These are phyloP conservation scores for Diorhabda carinulata DNA, from an alignment of 1,140 invertebrate genomes.

Conservation along the genomic window DNA sequence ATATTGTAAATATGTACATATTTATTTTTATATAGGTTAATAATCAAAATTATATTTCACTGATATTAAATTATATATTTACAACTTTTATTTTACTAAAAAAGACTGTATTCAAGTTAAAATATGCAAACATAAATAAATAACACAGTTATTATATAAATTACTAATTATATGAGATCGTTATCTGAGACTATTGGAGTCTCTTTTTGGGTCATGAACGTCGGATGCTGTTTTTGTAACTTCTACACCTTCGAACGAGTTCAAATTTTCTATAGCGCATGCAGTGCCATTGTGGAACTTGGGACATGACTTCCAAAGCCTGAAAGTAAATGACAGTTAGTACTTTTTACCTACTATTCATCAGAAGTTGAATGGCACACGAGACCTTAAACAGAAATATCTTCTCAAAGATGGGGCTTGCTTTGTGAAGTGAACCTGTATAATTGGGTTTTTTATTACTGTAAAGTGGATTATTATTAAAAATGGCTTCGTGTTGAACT, in stretches of 20 bases:
- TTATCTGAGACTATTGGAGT: background rate
- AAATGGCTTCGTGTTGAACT: background rate
- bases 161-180: background rate
- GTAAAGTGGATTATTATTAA: background rate
- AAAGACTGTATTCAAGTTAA: no score
- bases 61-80: no score
- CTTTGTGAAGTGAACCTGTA: background rate
- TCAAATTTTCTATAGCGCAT: conserved; percentile 73
- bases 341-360: conserved; percentile 20
- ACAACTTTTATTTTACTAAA: no score
- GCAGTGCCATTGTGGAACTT: conserved; percentile 76
- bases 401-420: background rate
- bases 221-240: conserved; percentile 38
- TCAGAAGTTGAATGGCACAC: no score
- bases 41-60: no score
- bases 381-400: background rate
- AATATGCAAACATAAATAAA: no score
- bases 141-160: background rate
- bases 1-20: no score
- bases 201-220: conserved; percentile 7
- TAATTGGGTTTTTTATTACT: background rate
- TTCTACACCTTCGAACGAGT: conserved; percentile 62
- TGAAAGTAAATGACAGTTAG: conserved; percentile 36
- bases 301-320: conserved; percentile 58
- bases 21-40: no score